Base-by-base conservation (phyloP, 2,888 invertebrate genomes). In the Hypsopygia costalis region DNA sequence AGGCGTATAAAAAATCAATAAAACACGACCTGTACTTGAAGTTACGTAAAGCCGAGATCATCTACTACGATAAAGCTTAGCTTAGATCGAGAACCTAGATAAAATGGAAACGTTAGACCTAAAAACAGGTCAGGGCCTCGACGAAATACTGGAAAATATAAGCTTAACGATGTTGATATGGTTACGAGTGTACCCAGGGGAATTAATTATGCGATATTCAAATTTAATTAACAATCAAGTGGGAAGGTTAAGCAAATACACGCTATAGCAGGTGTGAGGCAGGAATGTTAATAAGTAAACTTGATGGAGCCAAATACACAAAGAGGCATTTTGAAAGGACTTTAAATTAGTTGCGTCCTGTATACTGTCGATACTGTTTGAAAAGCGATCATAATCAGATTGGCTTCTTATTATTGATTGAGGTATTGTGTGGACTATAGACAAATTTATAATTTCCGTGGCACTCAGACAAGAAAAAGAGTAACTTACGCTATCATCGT, bases 41-140 rank as follows among this genome's bases (percentile, higher is more conserved):
- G 55, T 49, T 61, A 63, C 63, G 47, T 36, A 48, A 71, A 73
- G 11, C 31, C 12, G 3, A 39, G 39, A 39, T 39, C 76, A 54
- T 51, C 46, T 52, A 58, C 58, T 51, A 51, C 67, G 77, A 81
- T 81, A 79, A 64, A 47, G 52, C 57, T 64, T 70, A 73, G 69
- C 66, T 66, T 54, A 73, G 77, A 82, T 82, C 68, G 60, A 66
- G 55, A 60, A 64, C 58, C 62, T 63, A 69, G 82, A 81, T 82
- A 74, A 49, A 44, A 52, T 51, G 62, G 71, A 66, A 76, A 74
- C 73, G 69, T 68, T 67, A 77, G 69, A 58, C 62, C 55, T 67
- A 52, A 57, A 65, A 75, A 59, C 67, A 51, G 81, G 81, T 81
- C 85, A 82, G 62, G 77, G 73, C 49, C 67, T 55, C 54, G 47